A percentile compares a stretch with the other conserved stretches of the same genome.
phyloP scores from a whole-genome alignment of 2,888 invertebrate genomes.

The Leucoptera coffeella region DNA sequence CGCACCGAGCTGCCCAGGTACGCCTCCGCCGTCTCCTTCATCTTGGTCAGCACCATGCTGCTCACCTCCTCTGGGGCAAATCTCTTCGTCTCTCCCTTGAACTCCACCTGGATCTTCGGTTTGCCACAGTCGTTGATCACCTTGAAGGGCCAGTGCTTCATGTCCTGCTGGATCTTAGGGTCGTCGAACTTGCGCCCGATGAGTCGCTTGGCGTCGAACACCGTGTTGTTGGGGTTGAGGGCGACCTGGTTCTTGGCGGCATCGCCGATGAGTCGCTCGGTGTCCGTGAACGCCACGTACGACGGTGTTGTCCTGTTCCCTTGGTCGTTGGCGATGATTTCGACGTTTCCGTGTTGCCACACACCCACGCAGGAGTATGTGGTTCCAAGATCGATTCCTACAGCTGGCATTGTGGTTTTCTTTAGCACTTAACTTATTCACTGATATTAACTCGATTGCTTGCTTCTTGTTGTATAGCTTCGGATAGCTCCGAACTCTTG shows the following conservation, averaged over 20 bases:
- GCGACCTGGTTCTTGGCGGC: slow-evolving; percentile 68
- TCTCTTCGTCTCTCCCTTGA: slow-evolving; percentile 57
- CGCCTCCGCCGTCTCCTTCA: slow-evolving; percentile 72
- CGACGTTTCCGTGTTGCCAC: slow-evolving; percentile 63
- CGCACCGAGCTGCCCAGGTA: slow-evolving; percentile 59
- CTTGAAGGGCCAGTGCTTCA: slow-evolving; percentile 81
- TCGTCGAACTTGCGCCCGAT: slow-evolving; percentile 75
- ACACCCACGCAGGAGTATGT: slow-evolving; percentile 52
- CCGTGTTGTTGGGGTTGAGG: slow-evolving; percentile 68
- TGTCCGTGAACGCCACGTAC: slow-evolving; percentile 68
- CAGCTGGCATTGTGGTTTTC: slow-evolving; percentile 34
- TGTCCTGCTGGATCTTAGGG: slow-evolving; percentile 67
- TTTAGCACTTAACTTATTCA: slow-evolving; percentile 1
- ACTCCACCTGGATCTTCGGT: slow-evolving; percentile 63
- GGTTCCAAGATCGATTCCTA: slow-evolving; percentile 51
- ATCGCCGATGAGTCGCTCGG: slow-evolving; percentile 62
- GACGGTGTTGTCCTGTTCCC: slow-evolving; percentile 70
- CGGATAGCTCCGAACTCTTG: slow-evolving; percentile 17
- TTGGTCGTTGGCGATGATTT: slow-evolving; percentile 63
- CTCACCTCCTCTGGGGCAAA: slow-evolving; percentile 68
- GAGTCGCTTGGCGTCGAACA: slow-evolving; percentile 70
- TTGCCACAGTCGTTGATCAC: slow-evolving; percentile 60
- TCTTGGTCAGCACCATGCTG: slow-evolving; percentile 75
- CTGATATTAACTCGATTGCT: neutral
- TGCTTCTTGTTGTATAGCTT: slow-evolving; percentile 6